Evolutionary conservation across 2,888 invertebrate species (phyloP), one percentile per base, ranked within the genome.

Genomic region (Papilio elwesi): DNA sequence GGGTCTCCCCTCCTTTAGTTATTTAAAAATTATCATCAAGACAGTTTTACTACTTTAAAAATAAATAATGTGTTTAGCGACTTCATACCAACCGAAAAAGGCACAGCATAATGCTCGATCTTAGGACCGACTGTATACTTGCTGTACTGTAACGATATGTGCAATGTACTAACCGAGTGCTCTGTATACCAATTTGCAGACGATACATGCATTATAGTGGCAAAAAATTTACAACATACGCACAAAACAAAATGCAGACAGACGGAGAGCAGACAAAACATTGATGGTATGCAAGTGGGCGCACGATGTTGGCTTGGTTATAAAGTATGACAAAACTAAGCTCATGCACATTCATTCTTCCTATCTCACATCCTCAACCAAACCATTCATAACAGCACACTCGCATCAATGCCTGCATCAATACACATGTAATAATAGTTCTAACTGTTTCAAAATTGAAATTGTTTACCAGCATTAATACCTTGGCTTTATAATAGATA

Each of bases 311-410:
- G 75, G 69, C 13, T 55, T 74, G 53, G 68, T 68, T 12, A 66
- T 76, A 11, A 74, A 76, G 43, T 10, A 67, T 0, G 48, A 3
- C 77, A 74, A 75, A 72, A 75, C 75, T 52, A 75, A 75, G 51
- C 43, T 74, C 12, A 66, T 75, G 53, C 53, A 16, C 53, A 53
- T n/a, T n/a, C n/a, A n/a, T n/a, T n/a, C n/a, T n/a, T n/a, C n/a
- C n/a, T n/a, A n/a, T n/a, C n/a, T n/a, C n/a, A n/a, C n/a, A n/a
- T n/a, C n/a, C n/a, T n/a, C n/a, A n/a, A n/a, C n/a, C n/a, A n/a
- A n/a, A n/a, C n/a, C n/a, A n/a, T n/a, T n/a, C n/a, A n/a, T n/a
- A n/a, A n/a, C n/a, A n/a, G n/a, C n/a, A n/a, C n/a, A n/a, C n/a
- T 53, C 53, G 5, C 53, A 16, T 16, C 53, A 53, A 53, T 16